These are phyloP conservation scores for Phataginus tricuspis DNA, from an alignment of 2,797 vertebrate genomes.

Conservation along the genomic window DNA sequence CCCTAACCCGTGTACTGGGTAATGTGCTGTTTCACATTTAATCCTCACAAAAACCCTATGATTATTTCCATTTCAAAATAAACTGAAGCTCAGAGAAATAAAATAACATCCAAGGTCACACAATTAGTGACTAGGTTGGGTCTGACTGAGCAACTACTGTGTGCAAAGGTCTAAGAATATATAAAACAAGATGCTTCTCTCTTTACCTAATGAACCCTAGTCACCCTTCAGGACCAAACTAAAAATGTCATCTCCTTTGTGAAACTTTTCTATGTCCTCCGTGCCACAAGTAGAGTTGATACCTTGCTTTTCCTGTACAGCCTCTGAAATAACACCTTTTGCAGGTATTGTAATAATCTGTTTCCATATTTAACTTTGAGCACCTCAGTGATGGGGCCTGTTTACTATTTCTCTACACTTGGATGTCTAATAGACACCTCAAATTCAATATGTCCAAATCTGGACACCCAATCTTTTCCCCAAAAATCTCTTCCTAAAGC, in stretches of 20 bases:
- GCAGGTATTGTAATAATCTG: neutral
- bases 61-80: conserved; percentile 52
- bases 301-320: conserved; percentile 6
- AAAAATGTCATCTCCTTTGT: conserved; percentile 27
- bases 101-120: conserved; percentile 16
- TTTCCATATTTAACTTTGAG: conserved; percentile 17
- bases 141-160: conserved; percentile 16
- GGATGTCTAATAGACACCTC: conserved; percentile 5
- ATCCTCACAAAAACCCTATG: conserved; percentile 7
- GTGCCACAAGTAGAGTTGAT: neutral
- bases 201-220: neutral
- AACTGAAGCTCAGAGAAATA: conserved; percentile 22
- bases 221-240: conserved; percentile 3
- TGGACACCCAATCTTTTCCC: neutral
- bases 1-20: neutral
- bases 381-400: neutral
- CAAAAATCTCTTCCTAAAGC: neutral
- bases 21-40: conserved; percentile 4
- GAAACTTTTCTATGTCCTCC: neutral
- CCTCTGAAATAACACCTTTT: conserved; percentile 24
- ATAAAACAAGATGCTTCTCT: conserved; percentile 16
- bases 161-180: neutral
- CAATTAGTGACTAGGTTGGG: neutral
- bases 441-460: conserved; percentile 30
- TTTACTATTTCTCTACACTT: conserved; percentile 3